Percentiles rank a stretch among this genome's conserved stretches.
Evolutionary conservation across 2,797 vertebrate genomes (phyloP).

Genomic region (Xerus rutilus): DNA sequence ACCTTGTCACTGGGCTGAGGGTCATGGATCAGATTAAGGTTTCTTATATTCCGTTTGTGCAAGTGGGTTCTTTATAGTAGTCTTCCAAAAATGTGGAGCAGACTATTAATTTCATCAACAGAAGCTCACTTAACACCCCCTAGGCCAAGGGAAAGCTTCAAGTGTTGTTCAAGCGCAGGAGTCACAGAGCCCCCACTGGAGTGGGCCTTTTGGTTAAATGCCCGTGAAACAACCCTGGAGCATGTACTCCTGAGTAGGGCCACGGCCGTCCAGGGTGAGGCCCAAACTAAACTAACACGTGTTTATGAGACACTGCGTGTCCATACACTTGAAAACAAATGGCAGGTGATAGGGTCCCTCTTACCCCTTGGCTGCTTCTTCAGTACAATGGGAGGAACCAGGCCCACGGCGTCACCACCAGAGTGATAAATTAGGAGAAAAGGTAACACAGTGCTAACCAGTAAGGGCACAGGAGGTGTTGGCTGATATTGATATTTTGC

Average conservation of each 20-base stretch:
- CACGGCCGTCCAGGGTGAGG: not conserved
- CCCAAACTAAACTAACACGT: not conserved
- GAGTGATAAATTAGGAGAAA: not conserved
- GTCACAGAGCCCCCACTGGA: not conserved
- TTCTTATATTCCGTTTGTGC: not conserved
- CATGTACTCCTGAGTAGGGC: not conserved
- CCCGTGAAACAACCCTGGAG: not conserved
- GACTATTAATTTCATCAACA: slow-evolving; percentile 2
- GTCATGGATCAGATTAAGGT: not conserved
- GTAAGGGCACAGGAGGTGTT: not conserved
- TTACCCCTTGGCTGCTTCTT: not conserved
- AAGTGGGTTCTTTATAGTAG: not conserved
- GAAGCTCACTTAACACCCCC: not conserved
- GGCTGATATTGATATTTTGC: not conserved
- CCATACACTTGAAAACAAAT: not conserved
- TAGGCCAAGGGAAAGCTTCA: slow-evolving; percentile 25
- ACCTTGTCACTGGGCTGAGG: not conserved
- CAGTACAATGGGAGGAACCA: not conserved
- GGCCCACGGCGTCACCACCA: not conserved
- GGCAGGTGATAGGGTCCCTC: not conserved
- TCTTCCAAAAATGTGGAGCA: not conserved
- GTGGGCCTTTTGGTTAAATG: slow-evolving; percentile 27
- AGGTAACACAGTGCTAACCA: not conserved
- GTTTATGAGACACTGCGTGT: not conserved
- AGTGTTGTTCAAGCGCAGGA: slow-evolving; percentile 24